Base-by-base conservation (phyloP, 2,888 invertebrate genomes). In the Tipula confusa region DNA sequence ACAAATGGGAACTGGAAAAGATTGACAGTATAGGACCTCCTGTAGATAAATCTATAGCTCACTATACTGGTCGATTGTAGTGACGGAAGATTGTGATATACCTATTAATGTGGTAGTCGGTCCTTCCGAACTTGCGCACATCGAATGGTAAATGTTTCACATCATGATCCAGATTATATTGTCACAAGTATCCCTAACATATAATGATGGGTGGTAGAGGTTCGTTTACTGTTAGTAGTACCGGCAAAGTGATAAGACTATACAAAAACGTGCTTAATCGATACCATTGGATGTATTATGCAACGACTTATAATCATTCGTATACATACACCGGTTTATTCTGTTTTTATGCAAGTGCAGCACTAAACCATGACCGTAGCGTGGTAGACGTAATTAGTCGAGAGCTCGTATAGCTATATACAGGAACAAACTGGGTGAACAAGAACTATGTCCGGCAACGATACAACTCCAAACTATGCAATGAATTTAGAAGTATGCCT, bases 141-240 rank as follows among this genome's bases (percentile, higher is more conserved):
- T 99, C 84, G 97, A 15, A 86, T 89, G 64, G 89, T 89, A 90
- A 96, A 97, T 86, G 96, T 96, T 88, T 96, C 98, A 0, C 97
- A 98, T 89, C 94, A 96, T 86, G 96, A 98, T 89, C 92, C 94
- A 0, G 98, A 99, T 89, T 99, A 99, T 89, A 96, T 99, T 84
- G 93, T 98, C 0, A 94, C 96, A 87, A 99, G 99, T 90, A 98
- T 99, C 6, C 91, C 99, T 24, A 99, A 99, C n/a, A n/a, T 89
- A 97, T 98, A 93, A 95, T 99, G 94, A 97, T 99, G 97, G 99
- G 99, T n/a, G 99, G 99, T 15, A 99, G 99, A 3, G 98, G 99
- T 0, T 98, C 98, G 0, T 99, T 99, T 90, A 98, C 98, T 43
- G 99, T 99, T 0, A 99, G 99, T 28, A 99, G 99, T 0, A 99